phyloP scores from a whole-genome alignment of 2,797 vertebrate species.

The Botia almorhae region DNA sequence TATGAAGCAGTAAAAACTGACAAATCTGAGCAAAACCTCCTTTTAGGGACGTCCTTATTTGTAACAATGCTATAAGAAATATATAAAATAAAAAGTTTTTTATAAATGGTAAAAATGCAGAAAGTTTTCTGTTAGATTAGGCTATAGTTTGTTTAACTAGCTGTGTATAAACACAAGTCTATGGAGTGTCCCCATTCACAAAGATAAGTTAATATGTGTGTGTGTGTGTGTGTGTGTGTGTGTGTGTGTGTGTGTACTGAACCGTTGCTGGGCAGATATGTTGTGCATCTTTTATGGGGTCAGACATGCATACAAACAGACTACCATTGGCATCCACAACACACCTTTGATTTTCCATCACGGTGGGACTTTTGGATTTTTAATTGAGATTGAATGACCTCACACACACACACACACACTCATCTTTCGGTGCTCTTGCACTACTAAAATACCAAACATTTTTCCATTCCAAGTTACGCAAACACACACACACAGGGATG shows the following conservation, averaged over 20 bases:
- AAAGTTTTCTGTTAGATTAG: too few species aligned
- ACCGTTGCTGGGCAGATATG: conserved; percentile 19
- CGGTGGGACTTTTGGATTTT: neutral
- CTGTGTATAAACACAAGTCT: conserved; percentile 26
- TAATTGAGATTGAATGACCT: too few species aligned
- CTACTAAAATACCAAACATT: conserved; percentile 22
- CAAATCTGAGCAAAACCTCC: too few species aligned
- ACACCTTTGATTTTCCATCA: neutral
- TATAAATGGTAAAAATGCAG: too few species aligned
- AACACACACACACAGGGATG: conserved; percentile 14
- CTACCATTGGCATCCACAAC: too few species aligned
- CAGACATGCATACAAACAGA: neutral
- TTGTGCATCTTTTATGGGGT: neutral
- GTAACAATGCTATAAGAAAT: too few species aligned
- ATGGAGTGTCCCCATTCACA: too few species aligned
- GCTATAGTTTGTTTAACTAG: conserved; percentile 60
- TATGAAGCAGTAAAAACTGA: too few species aligned
- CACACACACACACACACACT: neutral
- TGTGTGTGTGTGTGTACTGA: conserved; percentile 5
- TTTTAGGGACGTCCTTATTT: too few species aligned
- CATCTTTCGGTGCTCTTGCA: neutral
- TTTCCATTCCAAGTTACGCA: conserved; percentile 5
- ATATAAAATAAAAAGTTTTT: too few species aligned
- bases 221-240: too few species aligned
- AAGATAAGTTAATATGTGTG: neutral